phyloP scores from a whole-genome alignment of 35 echinoderm and acorn worm species.

The Hemicentrotus pulcherrimus region DNA sequence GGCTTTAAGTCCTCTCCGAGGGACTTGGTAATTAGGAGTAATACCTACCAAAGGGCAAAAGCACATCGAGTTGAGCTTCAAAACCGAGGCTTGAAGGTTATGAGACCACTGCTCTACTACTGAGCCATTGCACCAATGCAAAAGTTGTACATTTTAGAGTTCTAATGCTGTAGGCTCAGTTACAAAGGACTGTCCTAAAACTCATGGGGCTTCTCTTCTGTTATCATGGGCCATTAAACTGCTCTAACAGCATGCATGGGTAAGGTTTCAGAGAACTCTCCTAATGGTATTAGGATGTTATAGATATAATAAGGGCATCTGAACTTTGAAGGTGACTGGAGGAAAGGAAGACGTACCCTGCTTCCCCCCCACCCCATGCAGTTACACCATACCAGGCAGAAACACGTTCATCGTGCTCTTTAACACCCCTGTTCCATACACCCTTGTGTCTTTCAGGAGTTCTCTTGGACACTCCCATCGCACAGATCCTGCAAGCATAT shows the following conservation, averaged over 20 bases:
- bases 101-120: no score
- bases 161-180: background rate
- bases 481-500: conserved; percentile 85
- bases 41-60: no score
- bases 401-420: no score
- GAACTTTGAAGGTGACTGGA: background rate
- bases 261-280: background rate
- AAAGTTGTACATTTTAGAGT: background rate
- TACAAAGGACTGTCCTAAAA: background rate
- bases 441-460: conserved; percentile 55
- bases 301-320: background rate
- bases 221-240: background rate
- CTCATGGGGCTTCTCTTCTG: background rate
- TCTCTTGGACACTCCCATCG: conserved; percentile 65
- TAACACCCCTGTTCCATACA: background rate
- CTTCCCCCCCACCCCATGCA: no score
- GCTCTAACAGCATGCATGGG: background rate
- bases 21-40: no score
- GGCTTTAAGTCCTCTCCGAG: no score
- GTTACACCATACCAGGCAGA: no score
- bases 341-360: background rate
- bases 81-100: no score
- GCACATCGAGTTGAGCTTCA: no score
- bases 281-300: background rate
- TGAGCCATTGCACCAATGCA: no score